phyloP scores from a whole-genome alignment of 2,113 vertebrate species.

The Esox niger region DNA sequence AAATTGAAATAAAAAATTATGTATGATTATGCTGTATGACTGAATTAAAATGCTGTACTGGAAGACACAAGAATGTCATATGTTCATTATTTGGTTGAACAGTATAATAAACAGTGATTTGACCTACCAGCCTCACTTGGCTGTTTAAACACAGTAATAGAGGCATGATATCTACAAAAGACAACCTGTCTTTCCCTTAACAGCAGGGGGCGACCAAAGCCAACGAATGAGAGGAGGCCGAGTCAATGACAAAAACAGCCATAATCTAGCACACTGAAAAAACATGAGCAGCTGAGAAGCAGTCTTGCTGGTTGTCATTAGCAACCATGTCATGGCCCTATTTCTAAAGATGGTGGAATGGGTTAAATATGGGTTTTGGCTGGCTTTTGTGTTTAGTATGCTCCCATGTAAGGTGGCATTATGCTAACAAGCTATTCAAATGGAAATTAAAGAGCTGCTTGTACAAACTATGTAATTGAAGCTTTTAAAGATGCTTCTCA shows the following conservation, averaged over 20 bases:
- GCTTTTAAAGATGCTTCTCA: no score
- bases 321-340: conserved; percentile 62
- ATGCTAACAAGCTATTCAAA: conserved; percentile 20
- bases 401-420: conserved; percentile 16
- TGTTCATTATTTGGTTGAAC: not conserved
- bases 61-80: conserved; percentile 16
- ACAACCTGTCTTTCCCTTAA: conserved; percentile 22
- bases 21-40: conserved; percentile 63
- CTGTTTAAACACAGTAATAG: not conserved
- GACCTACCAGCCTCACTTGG: not conserved
- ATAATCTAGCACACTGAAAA: conserved; percentile 6
- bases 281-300: conserved; percentile 17
- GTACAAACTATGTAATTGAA: not conserved
- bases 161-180: not conserved
- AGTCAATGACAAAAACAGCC: not conserved
- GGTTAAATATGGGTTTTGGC: conserved; percentile 31
- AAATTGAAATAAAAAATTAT: conserved; percentile 49
- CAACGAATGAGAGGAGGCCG: conserved; percentile 39
- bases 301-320: conserved; percentile 62
- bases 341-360: conserved; percentile 46
- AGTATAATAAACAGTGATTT: not conserved
- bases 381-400: not conserved
- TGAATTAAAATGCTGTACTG: conserved; percentile 62
- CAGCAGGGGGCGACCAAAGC: conserved; percentile 70
- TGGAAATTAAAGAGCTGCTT: conserved; percentile 6